Base-by-base conservation (phyloP, 2,113 vertebrate genomes). In the Elanoides forficatus region DNA sequence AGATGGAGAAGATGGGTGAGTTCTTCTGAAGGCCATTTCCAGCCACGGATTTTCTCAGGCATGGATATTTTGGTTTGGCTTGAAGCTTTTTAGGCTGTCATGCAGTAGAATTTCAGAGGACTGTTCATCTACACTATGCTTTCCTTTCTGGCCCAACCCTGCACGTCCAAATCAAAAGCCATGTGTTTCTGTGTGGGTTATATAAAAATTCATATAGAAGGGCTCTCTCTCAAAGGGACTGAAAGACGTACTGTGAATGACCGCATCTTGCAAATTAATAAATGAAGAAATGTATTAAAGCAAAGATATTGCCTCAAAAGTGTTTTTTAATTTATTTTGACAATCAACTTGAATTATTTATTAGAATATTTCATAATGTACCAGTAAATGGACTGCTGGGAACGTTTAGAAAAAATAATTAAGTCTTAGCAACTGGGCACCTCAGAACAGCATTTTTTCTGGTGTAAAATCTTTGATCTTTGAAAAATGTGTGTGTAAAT, bases 311-410 rank as follows among this genome's bases (percentile, higher is more conserved):
- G 80, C 92, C 88, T 96, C 94, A 93, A 38, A 96, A 93, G 62
- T 65, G 80, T 73, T 88, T 90, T 91, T 94, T n/a, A 88, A 92
- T 96, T 96, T 96, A 93, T 97, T 95, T 96, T 12, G 74, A 80
- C n/a, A 53, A 95, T 91, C 47, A 40, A 26, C 88, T 36, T 97
- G 86, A 97, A 97, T 97, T 95, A 96, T 97, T 95, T 55, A 97
- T 94, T 30, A 56, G 72, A 53, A 60, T 88, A 86, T 86, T 95
- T 95, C 80, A 60, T 92, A 81, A 95, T 66, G 88, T 58, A 40
- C n/a, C 84, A 36, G 89, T 88, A 97, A 97, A 88, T 80, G 91
- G 95, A 42, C 96, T 81, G 81, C 84, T 93, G 96, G 95, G 97
- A 97, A 47, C 78, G 6, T 29, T 90, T 81, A 80, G 76, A 16